Evolutionary conservation across 2,888 invertebrate genomes (phyloP).

Genomic region (Zootermopsis nevadensis): DNA sequence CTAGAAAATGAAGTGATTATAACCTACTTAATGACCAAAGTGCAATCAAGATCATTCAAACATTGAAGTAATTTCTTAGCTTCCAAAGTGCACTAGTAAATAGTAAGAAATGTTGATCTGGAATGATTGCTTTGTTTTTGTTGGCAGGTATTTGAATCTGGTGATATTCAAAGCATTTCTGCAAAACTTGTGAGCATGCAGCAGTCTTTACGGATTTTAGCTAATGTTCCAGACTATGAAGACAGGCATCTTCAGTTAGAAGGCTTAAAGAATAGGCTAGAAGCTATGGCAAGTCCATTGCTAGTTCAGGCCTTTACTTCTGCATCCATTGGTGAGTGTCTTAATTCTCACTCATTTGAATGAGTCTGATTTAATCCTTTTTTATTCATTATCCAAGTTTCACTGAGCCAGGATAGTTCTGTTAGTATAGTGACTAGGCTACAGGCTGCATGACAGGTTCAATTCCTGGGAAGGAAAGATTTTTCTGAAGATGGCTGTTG

Average conservation of each 20-base stretch:
- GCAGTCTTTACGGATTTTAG: slow-evolving; percentile 76
- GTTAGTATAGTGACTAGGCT: no score
- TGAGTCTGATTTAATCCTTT: neutral
- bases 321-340: slow-evolving; percentile 71
- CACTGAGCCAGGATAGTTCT: neutral
- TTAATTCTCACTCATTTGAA: neutral
- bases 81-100: no score
- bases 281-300: slow-evolving; percentile 88
- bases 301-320: slow-evolving; percentile 88
- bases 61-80: no score
- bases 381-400: no score
- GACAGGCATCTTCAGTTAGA: slow-evolving; percentile 84
- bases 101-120: no score
- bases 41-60: no score
- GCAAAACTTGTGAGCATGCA: slow-evolving; percentile 76
- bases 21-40: no score
- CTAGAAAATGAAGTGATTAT: neutral
- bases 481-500: no score
- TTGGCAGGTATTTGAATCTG: slow-evolving; percentile 69
- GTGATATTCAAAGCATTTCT: slow-evolving; percentile 71
- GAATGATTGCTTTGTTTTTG: neutral
- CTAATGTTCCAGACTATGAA: slow-evolving; percentile 76
- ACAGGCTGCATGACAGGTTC: no score
- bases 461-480: no score
- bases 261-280: slow-evolving; percentile 89